Base-by-base conservation (phyloP, 53 echinoderm and acorn worm genomes). In the Echinarachnius parma region DNA sequence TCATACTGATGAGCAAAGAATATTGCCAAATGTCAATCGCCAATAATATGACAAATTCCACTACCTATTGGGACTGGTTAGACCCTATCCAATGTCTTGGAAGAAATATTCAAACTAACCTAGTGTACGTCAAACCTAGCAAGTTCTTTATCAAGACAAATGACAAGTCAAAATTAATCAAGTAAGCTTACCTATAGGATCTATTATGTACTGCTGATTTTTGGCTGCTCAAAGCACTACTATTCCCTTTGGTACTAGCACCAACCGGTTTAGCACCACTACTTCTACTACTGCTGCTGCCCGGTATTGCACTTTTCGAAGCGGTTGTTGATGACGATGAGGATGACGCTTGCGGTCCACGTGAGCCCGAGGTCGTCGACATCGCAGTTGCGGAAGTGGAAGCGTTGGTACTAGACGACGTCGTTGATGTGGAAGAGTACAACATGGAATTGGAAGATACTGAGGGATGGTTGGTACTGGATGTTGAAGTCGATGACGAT, bases 151-250 rank as follows among this genome's bases (percentile, higher is more conserved):
- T n/a, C n/a, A n/a, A n/a, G n/a, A n/a, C n/a, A n/a, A n/a, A n/a
- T n/a, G n/a, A n/a, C n/a, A n/a, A n/a, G n/a, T n/a, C n/a, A n/a
- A n/a, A n/a, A n/a, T n/a, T n/a, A n/a, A n/a, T n/a, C 23, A 36
- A 27, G 3, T 4, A 58, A 4, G 28, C 81, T 80, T 57, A 91
- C 91, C 86, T 91, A 62, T 77, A 91, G 18, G 91, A 83, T 48
- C 60, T 80, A 86, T 91, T 86, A 33, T 84, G 75, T 24, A 83
- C 61, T 44, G 82, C 53, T 18, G 78, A 69, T 68, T 79, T 82
- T 66, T 66, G 77, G n/a, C 48, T 39, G 13, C 64, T 11, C 16
- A 48, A 57, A 31, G 46, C 5, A 1, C 61, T 37, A 28, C 33
- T 48, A 22, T 59, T 67, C 11, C 66, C 53, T 21, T 69, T 69